These are phyloP conservation scores for Sphaerophoria taeniata DNA, from an alignment of 2,888 invertebrate species.

Conservation along the genomic window DNA sequence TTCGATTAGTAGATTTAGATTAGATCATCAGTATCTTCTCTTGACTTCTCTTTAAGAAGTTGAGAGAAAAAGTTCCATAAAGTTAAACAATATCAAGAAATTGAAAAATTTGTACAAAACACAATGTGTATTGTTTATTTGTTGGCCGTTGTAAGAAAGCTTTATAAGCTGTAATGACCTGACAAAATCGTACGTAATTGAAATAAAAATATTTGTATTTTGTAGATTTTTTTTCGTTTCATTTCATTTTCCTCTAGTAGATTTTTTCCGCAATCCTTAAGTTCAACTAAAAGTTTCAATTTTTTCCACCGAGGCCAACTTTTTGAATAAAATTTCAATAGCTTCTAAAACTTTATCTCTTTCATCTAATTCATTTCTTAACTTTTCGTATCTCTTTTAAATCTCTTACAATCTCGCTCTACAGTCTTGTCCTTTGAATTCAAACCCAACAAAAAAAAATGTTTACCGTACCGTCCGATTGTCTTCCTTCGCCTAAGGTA, in stretches of 20 bases:
- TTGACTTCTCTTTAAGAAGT: no score
- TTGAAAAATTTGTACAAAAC: no score
- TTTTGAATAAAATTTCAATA: constrained; percentile 42
- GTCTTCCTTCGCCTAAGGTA: background rate
- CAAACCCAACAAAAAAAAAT: constrained; percentile 13
- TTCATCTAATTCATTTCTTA: constrained; percentile 23
- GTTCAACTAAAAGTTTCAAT: background rate
- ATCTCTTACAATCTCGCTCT: background rate
- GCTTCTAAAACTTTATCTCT: constrained; percentile 6
- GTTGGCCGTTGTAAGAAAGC: no score
- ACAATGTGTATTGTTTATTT: no score
- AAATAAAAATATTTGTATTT: no score
- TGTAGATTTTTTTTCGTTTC: background rate
- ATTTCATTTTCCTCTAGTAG: background rate
- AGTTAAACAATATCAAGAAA: no score
- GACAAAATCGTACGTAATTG: no score
- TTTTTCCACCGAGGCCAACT: constrained; percentile 26
- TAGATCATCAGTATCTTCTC: no score
- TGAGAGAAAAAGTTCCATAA: no score
- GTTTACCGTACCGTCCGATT: constrained; percentile 32
- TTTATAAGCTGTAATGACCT: no score
- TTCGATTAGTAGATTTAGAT: no score
- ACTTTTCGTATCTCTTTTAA: no score
- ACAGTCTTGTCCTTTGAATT: background rate
- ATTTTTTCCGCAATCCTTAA: background rate